phyloP scores from a whole-genome alignment of 2,888 invertebrate species.

The Drosophila yooni region DNA sequence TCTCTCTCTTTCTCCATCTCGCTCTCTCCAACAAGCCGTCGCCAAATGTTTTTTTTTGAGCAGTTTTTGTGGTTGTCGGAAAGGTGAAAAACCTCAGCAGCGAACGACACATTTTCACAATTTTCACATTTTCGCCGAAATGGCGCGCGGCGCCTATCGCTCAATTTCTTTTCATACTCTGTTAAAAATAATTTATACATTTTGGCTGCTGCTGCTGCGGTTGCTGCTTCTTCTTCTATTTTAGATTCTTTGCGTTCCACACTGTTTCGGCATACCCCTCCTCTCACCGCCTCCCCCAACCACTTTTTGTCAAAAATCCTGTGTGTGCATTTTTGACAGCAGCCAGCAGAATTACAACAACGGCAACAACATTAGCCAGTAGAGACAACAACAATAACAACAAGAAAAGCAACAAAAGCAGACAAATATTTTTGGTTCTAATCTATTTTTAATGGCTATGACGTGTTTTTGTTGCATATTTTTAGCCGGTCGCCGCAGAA shows the following conservation, averaged over 20 bases:
- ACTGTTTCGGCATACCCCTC: background rate
- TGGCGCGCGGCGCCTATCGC: conserved; percentile 71
- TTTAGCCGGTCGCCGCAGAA: conserved; percentile 52
- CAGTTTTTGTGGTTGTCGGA: conserved; percentile 47
- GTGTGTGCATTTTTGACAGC: conserved; percentile 67
- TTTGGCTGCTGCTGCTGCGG: background rate
- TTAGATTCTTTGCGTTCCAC: conserved; percentile 3
- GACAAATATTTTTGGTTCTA: conserved; percentile 67
- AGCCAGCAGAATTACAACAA: conserved; percentile 29
- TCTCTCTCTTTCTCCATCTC: background rate
- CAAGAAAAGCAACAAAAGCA: conserved; percentile 39
- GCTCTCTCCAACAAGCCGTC: conserved; percentile 13
- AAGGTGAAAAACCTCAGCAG: conserved; percentile 74
- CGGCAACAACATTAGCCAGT: conserved; percentile 25
- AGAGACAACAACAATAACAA: background rate
- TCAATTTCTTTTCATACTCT: conserved; percentile 52
- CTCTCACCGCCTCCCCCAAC: conserved; percentile 33
- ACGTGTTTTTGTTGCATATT: conserved; percentile 79
- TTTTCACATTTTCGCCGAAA: conserved; percentile 44
- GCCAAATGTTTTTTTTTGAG: conserved; percentile 32
- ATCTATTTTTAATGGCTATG: conserved; percentile 76
- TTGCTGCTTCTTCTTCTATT: background rate
- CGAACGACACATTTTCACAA: conserved; percentile 56
- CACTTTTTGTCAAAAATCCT: conserved; percentile 69
- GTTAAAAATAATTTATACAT: conserved; percentile 52